Evolutionary conservation across 2,797 vertebrate species (phyloP).

Genomic region (Chelonia mydas): DNA sequence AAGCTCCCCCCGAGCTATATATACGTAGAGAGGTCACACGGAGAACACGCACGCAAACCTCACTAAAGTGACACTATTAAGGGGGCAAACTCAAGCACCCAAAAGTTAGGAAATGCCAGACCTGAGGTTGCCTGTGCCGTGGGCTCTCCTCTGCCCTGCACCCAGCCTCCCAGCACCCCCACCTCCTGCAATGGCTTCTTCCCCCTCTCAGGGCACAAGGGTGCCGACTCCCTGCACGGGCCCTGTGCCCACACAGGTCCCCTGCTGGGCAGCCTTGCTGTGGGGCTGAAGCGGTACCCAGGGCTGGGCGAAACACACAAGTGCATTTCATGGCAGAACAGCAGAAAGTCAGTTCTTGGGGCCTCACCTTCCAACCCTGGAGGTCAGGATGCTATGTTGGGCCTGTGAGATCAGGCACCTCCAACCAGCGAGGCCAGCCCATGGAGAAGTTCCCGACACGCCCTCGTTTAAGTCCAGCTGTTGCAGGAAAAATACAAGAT

Average conservation of each 20-base stretch:
- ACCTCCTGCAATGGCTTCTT: neutral
- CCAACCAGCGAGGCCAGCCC: neutral
- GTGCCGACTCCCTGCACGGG: neutral
- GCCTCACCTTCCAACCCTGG: fast-evolving
- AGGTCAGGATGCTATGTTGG: fast-evolving
- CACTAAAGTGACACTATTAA: neutral
- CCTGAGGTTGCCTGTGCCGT: neutral
- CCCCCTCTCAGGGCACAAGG: neutral
- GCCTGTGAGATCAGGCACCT: neutral
- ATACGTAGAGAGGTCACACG: too few species aligned
- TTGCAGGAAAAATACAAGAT: fast-evolving
- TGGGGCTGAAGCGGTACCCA: neutral
- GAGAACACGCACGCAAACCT: neutral
- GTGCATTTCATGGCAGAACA: neutral
- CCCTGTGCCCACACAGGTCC: neutral
- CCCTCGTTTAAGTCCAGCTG: neutral
- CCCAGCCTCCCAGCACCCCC: neutral
- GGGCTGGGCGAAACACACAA: neutral
- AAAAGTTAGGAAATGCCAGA: neutral
- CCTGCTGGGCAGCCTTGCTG: too few species aligned
- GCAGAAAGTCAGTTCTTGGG: neutral
- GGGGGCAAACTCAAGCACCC: neutral
- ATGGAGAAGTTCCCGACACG: neutral
- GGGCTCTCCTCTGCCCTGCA: neutral
- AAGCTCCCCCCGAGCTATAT: too few species aligned